phyloP scores from a whole-genome alignment of 2,888 invertebrate genomes.

The Notodonta ziczac region DNA sequence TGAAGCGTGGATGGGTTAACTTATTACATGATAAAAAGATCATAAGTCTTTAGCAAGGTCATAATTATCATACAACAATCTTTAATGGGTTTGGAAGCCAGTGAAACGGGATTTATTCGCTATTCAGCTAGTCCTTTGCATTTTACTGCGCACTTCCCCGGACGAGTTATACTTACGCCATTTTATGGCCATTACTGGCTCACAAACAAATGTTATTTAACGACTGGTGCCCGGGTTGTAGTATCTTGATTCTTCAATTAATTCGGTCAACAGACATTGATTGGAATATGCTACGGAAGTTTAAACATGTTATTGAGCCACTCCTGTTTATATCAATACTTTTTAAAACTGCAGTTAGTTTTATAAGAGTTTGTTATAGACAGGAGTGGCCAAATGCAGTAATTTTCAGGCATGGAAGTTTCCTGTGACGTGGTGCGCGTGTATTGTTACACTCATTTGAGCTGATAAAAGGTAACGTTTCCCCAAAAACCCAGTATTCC shows the following conservation, averaged over 20 bases:
- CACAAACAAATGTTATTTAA: slow-evolving; percentile 1
- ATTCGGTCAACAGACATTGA: neutral
- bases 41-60: no score
- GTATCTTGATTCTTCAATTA: neutral
- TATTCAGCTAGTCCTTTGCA: neutral
- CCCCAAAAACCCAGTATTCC: neutral
- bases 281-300: no score
- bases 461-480: neutral
- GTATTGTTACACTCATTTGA: no score
- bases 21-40: no score
- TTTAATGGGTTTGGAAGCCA: neutral
- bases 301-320: no score
- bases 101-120: slow-evolving; percentile 1
- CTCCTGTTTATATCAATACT: no score
- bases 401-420: no score
- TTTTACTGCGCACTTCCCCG: slow-evolving; percentile 4
- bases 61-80: neutral
- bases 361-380: no score
- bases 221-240: neutral
- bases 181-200: neutral
- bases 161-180: slow-evolving; percentile 3
- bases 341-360: no score
- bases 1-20: no score
- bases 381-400: no score
- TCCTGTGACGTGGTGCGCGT: no score